These are phyloP conservation scores for Sparidentex hasta DNA, from an alignment of 2,797 vertebrate genomes.

Conservation along the genomic window DNA sequence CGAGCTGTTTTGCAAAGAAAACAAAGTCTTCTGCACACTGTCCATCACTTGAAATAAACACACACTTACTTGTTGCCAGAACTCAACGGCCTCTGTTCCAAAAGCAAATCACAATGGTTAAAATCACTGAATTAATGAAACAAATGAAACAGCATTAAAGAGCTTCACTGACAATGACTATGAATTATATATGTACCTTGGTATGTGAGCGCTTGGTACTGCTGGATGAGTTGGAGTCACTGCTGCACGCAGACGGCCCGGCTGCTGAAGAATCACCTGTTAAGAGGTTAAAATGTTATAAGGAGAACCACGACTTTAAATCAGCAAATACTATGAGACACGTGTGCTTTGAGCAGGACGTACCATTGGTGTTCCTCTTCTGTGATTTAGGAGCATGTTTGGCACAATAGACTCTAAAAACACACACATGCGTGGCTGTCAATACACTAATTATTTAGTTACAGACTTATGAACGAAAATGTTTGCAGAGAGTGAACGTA, in stretches of 20 bases:
- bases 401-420: slow-evolving; percentile 56
- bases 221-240: slow-evolving; percentile 28
- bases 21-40: too few relatives aligned
- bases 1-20: too few relatives aligned
- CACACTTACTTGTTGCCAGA: slow-evolving; percentile 52
- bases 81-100: slow-evolving; percentile 52
- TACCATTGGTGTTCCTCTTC: slow-evolving; percentile 10
- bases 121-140: not conserved
- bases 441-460: not conserved
- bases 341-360: not conserved
- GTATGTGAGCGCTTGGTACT: fast-evolving
- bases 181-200: slow-evolving; percentile 48
- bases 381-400: slow-evolving; percentile 39
- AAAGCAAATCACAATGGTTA: slow-evolving; percentile 34
- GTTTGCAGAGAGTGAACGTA: slow-evolving; percentile 1
- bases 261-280: slow-evolving; percentile 12
- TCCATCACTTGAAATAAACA: not conserved
- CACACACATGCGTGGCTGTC: slow-evolving; percentile 6
- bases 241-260: not conserved
- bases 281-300: not conserved
- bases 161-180: not conserved
- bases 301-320: not conserved
- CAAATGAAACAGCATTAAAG: not conserved
- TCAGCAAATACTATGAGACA: not conserved
- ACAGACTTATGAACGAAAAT: not conserved